phyloP scores from a whole-genome alignment of 2,888 invertebrate species.

The Epinotia nisella region DNA sequence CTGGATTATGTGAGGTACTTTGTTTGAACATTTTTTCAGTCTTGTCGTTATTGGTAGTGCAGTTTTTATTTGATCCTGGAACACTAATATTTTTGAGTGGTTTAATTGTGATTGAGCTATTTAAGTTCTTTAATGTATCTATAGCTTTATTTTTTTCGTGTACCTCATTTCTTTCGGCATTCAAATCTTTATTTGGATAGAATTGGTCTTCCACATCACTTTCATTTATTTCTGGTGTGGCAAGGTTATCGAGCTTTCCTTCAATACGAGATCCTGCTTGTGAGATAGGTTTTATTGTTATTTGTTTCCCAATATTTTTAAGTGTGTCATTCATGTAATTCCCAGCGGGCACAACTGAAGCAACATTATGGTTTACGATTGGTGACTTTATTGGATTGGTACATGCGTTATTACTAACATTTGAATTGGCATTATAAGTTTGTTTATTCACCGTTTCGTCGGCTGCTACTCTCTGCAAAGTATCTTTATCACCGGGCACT shows the following conservation, averaged over 20 bases:
- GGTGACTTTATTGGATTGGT: background rate
- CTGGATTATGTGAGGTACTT: background rate
- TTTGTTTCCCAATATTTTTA: conserved; percentile 66
- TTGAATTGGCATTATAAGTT: conserved; percentile 2
- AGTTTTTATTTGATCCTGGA: conserved; percentile 4
- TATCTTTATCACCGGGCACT: conserved; percentile 3
- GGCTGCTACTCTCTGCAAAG: too few relatives aligned
- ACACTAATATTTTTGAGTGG: conserved; percentile 35
- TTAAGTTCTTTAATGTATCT: conserved; percentile 42
- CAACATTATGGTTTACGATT: conserved; percentile 1
- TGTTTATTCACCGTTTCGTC: conserved; percentile 24
- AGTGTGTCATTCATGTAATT: conserved; percentile 58
- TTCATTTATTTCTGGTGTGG: conserved; percentile 38
- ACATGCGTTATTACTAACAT: conserved; percentile 2
- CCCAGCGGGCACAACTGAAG: background rate
- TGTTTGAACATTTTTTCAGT: conserved; percentile 21
- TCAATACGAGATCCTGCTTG: conserved; percentile 47
- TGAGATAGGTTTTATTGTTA: conserved; percentile 66
- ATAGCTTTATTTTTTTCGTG: conserved; percentile 21
- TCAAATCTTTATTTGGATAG: background rate
- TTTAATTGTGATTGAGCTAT: conserved; percentile 43
- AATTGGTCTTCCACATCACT: conserved; percentile 10
- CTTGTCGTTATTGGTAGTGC: conserved; percentile 19
- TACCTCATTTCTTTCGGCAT: background rate
- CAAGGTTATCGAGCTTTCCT: conserved; percentile 38